phyloP scores from a whole-genome alignment of 35 echinoderm and acorn worm genomes.

The Heliocidaris erythrogramma region DNA sequence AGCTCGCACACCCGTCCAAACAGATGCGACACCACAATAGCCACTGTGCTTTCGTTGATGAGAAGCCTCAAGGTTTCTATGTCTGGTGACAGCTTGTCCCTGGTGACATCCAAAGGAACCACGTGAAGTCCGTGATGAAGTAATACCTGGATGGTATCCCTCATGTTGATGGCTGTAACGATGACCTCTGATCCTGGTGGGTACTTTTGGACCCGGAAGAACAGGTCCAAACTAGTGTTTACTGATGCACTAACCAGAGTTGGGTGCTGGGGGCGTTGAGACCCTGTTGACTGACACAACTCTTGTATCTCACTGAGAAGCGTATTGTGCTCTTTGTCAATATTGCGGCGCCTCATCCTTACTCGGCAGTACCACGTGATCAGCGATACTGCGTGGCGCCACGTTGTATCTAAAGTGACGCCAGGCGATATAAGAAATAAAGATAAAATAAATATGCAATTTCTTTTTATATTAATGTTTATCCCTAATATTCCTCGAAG shows the following conservation, averaged over 20 bases:
- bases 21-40: slow-evolving; percentile 68
- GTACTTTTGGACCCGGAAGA: slow-evolving; percentile 79
- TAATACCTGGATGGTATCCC: slow-evolving; percentile 60
- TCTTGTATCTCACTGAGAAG: slow-evolving; percentile 55
- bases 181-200: slow-evolving; percentile 77
- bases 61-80: slow-evolving; percentile 57
- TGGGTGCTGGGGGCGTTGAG: slow-evolving; percentile 36
- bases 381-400: neutral
- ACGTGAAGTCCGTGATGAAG: slow-evolving; percentile 73
- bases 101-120: slow-evolving; percentile 66
- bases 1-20: slow-evolving; percentile 72
- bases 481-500: too few relatives aligned
- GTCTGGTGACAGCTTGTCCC: slow-evolving; percentile 50
- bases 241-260: slow-evolving; percentile 66
- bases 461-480: too few relatives aligned
- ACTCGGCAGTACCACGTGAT: neutral
- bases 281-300: slow-evolving; percentile 43
- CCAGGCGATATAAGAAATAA: too few relatives aligned
- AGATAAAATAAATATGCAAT: too few relatives aligned
- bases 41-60: slow-evolving; percentile 66
- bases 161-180: slow-evolving; percentile 70
- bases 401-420: neutral
- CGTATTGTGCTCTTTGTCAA: slow-evolving; percentile 15
- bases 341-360: neutral
- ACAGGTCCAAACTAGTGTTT: slow-evolving; percentile 71